phyloP scores from a whole-genome alignment of 1,140 invertebrate species.

The Paracyclopina nana region DNA sequence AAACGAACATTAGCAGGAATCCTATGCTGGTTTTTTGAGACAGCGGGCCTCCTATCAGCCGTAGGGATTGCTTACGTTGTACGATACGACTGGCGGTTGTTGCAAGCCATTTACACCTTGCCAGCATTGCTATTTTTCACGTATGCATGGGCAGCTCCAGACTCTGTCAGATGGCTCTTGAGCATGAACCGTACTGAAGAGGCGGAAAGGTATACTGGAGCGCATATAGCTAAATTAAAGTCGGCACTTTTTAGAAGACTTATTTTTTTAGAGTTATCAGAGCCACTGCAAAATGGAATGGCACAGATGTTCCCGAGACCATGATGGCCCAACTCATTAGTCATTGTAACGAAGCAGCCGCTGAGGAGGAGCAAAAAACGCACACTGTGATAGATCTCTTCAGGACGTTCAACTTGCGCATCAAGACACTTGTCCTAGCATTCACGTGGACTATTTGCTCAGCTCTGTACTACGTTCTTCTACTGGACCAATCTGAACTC shows the following conservation, averaged over 20 bases:
- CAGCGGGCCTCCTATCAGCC: neutral
- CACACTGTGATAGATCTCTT: constrained; percentile 4
- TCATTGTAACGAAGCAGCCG: neutral
- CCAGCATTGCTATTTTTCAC: constrained; percentile 4
- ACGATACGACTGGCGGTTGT: constrained; percentile 6
- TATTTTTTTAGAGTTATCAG: no score
- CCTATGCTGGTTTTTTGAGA: constrained; percentile 16
- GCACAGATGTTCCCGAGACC: neutral
- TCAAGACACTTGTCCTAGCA: constrained; percentile 9
- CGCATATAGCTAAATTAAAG: no score
- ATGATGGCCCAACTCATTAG: neutral
- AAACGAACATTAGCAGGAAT: constrained; percentile 15
- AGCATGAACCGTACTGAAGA: neutral
- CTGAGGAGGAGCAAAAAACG: neutral
- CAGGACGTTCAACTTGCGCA: neutral
- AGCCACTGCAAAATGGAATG: neutral
- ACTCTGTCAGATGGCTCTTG: constrained; percentile 6
- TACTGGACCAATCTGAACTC: constrained; percentile 15
- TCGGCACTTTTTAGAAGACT: no score
- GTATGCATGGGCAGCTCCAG: constrained; percentile 11
- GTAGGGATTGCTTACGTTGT: constrained; percentile 8
- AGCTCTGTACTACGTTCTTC: constrained; percentile 14
- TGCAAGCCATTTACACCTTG: constrained; percentile 11
- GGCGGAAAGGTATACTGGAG: no score
- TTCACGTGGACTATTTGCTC: constrained; percentile 5